Base-by-base conservation (phyloP, 1,140 invertebrate genomes). In the Leptinotarsa defecta region DNA sequence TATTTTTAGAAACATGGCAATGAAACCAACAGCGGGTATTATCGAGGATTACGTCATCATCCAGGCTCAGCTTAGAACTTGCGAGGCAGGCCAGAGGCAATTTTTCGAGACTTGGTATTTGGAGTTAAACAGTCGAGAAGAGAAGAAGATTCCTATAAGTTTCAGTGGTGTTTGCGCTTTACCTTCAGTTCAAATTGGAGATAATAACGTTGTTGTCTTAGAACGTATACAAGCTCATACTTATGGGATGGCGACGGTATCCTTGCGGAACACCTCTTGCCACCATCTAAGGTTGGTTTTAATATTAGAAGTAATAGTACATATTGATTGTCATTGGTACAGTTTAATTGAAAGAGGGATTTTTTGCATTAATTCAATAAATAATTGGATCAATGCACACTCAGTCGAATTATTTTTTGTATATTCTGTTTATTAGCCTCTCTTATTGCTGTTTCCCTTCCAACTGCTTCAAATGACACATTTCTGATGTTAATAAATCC, bases 21-120 rank as follows among this genome's bases (percentile, higher is more conserved):
- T 82, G 27, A 81, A 81, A 73, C 82, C 82, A 22, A 79, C 79
- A 78, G 72, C 77, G 49, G 80, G 80, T 27, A 68, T 77, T 8
- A 75, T 83, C 19, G 17, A 62, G 49, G 69, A 69, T 15, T 77
- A 64, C 27, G 74, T 77, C 64, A 78, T 83, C 20, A 69, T 83
- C 5, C 65, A 76, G 2, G 78, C 79, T 3, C 73, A 79, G 73
- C 61, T 83, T 13, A 64, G 73, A 68, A 74, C 13, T 63, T 43
- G 64, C 48, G 15, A 73, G 57, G 76, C 76, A 17, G 64, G 20
- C 20, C 65, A 68, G 13, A 75, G 62, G 43, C n/a, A 48, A 0
- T 78, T 77, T 68, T 67, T 68, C 0, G 82, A 83, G 76, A 69
- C 71, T 17, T 83, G 82, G 82, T 52, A 73, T 17, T 34, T 83